Evolutionary conservation across 1,140 invertebrate genomes (phyloP).

Genomic region (Yoshiicerus persimilis): DNA sequence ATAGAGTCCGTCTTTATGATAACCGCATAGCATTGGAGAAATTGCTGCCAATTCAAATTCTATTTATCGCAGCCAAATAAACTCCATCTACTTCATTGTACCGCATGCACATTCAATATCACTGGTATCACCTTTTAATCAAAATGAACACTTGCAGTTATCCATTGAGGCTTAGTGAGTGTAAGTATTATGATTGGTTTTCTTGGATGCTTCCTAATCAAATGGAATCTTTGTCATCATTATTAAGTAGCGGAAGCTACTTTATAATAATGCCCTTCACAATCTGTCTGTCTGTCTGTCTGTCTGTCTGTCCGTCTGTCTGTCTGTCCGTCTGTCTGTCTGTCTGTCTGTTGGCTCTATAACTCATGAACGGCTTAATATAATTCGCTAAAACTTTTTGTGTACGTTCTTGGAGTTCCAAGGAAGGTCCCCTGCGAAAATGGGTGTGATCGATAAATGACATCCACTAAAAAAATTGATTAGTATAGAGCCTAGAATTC

Average conservation of each 20-base stretch:
- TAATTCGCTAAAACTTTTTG: too few species aligned
- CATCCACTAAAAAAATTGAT: too few species aligned
- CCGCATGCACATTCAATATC: background rate
- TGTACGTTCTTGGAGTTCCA: too few species aligned
- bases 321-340: too few species aligned
- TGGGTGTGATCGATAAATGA: too few species aligned
- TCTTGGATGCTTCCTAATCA: background rate
- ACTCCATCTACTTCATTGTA: background rate
- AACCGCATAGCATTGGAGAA: background rate
- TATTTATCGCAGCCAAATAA: background rate
- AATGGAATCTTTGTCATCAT: background rate
- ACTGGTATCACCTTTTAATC: background rate
- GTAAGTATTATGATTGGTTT: background rate
- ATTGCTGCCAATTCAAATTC: background rate
- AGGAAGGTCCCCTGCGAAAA: too few species aligned
- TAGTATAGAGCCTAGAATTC: too few species aligned
- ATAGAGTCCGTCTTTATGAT: background rate
- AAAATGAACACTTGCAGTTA: background rate
- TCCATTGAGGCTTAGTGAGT: background rate
- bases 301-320: too few species aligned
- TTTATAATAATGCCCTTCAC: too few species aligned
- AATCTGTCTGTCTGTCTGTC: too few species aligned
- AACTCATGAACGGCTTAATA: too few species aligned
- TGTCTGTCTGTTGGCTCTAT: too few species aligned
- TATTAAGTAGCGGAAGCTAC: background rate